These are phyloP conservation scores for Florisuga fusca DNA, from an alignment of 2,797 vertebrate species.

Conservation along the genomic window DNA sequence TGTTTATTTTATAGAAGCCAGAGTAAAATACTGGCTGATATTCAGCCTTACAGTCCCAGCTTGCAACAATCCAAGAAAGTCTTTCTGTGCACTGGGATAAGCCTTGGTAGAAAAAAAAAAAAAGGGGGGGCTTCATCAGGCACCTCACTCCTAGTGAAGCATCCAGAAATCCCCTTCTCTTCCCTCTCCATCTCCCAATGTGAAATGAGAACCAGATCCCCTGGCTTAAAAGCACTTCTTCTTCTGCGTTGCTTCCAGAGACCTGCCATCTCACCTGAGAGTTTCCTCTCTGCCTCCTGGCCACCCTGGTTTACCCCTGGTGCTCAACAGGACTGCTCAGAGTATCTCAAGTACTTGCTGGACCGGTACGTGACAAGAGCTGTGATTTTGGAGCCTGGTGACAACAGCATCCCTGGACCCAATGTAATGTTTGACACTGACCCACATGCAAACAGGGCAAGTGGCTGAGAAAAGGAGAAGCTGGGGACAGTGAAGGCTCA, in stretches of 20 bases:
- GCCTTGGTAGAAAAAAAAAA: neutral
- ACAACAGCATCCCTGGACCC: fast-evolving
- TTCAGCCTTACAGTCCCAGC: neutral
- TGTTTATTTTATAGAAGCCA: neutral
- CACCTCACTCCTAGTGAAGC: neutral
- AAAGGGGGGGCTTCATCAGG: neutral
- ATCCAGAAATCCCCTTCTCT: neutral
- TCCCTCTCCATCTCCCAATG: neutral
- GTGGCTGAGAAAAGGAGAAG: neutral
- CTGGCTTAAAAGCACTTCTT: neutral
- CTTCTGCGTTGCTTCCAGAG: slow-evolving; percentile 68
- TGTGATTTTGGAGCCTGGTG: fast-evolving
- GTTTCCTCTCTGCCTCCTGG: slow-evolving; percentile 84
- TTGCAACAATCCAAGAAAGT: neutral
- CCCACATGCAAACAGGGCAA: neutral
- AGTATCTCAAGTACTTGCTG: slow-evolving; percentile 86
- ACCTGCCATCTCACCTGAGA: slow-evolving; percentile 84
- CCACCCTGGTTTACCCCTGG: slow-evolving; percentile 86
- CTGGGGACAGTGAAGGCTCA: neutral
- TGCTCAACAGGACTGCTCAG: slow-evolving; percentile 86
- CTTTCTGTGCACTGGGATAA: neutral
- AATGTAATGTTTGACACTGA: no score
- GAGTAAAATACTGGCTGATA: neutral
- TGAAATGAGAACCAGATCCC: neutral
- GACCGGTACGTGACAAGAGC: slow-evolving; percentile 73